Evolutionary conservation across 2,113 vertebrate species (phyloP), one percentile per base, ranked within the genome.

Genomic region (Stegastes partitus): DNA sequence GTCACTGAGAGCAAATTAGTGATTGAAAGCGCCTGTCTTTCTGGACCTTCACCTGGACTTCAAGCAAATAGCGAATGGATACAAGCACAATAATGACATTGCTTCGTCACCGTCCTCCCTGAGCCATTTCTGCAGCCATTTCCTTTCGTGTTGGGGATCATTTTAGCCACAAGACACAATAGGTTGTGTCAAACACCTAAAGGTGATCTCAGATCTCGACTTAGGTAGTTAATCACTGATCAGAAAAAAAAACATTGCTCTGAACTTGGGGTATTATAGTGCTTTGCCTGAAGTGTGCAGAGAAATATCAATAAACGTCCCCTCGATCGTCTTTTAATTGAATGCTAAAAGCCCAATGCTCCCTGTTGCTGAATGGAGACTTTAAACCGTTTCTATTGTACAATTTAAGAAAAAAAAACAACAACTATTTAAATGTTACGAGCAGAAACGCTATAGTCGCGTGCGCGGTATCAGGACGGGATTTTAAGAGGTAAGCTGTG

Each of bases 221-320:
- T 74, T 74, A 77, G 72, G 81, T 87, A 90, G 76, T 91, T 92
- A 88, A 91, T 93, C 91, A 94, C 92, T 89, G 83, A 92, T 93
- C 86, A 87, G 83, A 87, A 79, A 73, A 47, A 16, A 72, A 79
- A 91, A 81, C 87, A 88, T 87, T 88, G 83, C 80, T 66, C 65
- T 84, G 80, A 85, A 84, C 90, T 93, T 31, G 51, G 21, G 91
- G 92, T 87, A 67, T 63, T 82, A 55, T 70, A 68, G 76, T 68
- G 63, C 34, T 34, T 21, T 9, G 88, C 91, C 91, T 68, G 64
- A 80, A 92, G 89, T 91, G 83, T 69, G 73, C 61, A 73, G 82
- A 87, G 77, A 89, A 93, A 93, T 89, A 91, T 93, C 87, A 90
- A 93, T 91, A 93, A 79, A 92, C 86, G 85, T 58, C 72, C 79